phyloP scores from a whole-genome alignment of 2,797 vertebrate genomes.

The Acropternis orthonyx region DNA sequence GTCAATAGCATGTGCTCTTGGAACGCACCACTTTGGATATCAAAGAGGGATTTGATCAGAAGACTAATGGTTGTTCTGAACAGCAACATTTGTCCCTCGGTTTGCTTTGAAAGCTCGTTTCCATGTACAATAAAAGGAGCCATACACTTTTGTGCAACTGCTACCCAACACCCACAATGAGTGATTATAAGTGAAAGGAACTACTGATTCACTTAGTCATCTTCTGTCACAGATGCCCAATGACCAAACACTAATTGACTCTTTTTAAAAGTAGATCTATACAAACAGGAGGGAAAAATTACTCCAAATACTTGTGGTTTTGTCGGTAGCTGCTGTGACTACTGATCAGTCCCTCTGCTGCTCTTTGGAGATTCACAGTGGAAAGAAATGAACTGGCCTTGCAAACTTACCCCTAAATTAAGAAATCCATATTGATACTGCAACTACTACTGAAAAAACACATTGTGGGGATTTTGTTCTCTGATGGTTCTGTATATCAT shows the following conservation, averaged over 20 bases:
- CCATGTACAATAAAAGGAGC: conserved; percentile 12
- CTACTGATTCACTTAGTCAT: conserved; percentile 57
- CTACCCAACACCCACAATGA: conserved; percentile 25
- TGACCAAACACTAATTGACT: conserved; percentile 11
- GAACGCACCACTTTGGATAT: background rate
- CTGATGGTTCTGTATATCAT: background rate
- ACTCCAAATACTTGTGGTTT: conserved; percentile 18
- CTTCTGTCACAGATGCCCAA: conserved; percentile 58
- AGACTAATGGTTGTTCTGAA: conserved; percentile 3
- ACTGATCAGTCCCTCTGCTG: conserved; percentile 46
- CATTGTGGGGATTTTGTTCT: background rate
- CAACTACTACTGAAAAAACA: background rate
- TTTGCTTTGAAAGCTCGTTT: conserved; percentile 30
- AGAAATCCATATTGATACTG: background rate
- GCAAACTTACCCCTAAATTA: background rate
- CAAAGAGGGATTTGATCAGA: conserved; percentile 48
- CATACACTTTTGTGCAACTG: conserved; percentile 47
- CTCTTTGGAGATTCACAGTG: background rate
- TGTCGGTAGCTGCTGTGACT: conserved; percentile 41
- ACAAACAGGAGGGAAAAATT: background rate
- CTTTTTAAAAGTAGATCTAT: conserved; percentile 46
- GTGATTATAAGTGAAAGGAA: conserved; percentile 54
- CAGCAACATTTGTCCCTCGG: background rate
- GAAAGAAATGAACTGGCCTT: background rate
- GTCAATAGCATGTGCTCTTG: conserved; percentile 30